Evolutionary conservation across 2,113 vertebrate genomes (phyloP), one percentile per base, ranked within the genome.

Genomic region (Urocynchramus pylzowi): DNA sequence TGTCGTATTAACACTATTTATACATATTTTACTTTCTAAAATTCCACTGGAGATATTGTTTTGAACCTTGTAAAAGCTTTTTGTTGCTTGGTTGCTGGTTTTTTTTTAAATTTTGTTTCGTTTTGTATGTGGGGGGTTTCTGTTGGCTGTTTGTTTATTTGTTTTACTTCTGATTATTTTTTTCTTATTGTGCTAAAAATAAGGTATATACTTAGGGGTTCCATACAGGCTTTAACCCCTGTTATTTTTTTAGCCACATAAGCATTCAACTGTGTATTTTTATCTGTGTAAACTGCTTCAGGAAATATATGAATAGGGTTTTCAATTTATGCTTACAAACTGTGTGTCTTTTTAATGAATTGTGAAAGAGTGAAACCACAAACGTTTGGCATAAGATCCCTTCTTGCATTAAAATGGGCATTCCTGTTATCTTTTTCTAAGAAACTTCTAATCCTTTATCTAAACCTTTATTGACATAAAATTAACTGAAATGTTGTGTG

Each of bases 371-470:
- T 39, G 26, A 84, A 93, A 65, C 83, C 73, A 63, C 80, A 74
- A 60, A 69, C 24, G 41, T 87, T 11, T 92, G 88, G 53, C 69
- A 24, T 76, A 68, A 69, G 49, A 71, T 80, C 52, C 23, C 52
- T 85, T 87, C 42, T 73, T 87, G 24, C 37, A 76, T 74, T 92
- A 74, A 86, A 87, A 74, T 50, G 39, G 15, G 14, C n/a, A 64
- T 90, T 94, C 19, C 16, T 37, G 35, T 90, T 92, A 68, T 63
- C 64, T 89, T 18, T 30, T 86, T 87, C 80, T 28, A 82, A 82
- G 64, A 76, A 94, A 75, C 20, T 71, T 89, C 24, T 94, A 90
- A 90, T 88, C 22, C 13, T 13, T 76, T 81, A 65, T 90, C 73
- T 90, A 87, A 94, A 75, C 15, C 39, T 78, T 67, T 79, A 73